Evolutionary conservation across 2,113 vertebrate species (phyloP).

Genomic region (Ceyx melanurus): DNA sequence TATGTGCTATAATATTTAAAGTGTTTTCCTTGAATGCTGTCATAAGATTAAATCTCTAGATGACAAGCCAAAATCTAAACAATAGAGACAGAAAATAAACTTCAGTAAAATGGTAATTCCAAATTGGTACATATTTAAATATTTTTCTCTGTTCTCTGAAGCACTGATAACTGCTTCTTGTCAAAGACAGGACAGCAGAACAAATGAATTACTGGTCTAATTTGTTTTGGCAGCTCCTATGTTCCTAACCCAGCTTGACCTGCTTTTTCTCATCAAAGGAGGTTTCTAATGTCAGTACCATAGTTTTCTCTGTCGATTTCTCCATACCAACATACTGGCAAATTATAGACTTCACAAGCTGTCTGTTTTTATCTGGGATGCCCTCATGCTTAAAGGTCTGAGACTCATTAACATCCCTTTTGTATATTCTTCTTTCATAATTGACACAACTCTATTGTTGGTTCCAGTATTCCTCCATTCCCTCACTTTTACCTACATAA

Average conservation of each 20-base stretch:
- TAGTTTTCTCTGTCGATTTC: not conserved
- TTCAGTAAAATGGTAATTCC: not conserved
- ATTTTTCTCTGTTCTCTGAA: not conserved
- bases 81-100: not conserved
- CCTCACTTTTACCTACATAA: not conserved
- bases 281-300: not conserved
- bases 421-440: slow-evolving; percentile 5
- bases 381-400: not conserved
- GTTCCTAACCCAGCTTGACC: not conserved
- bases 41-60: not conserved
- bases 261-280: slow-evolving; percentile 9
- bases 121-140: not conserved
- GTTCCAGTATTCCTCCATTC: not conserved
- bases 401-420: not conserved
- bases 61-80: not conserved
- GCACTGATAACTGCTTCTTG: not conserved
- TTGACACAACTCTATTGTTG: not conserved
- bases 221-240: not conserved
- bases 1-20: not conserved
- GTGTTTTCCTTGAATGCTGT: not conserved
- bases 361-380: not conserved
- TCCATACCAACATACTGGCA: not conserved
- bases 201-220: slow-evolving; percentile 18
- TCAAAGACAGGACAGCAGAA: not conserved
- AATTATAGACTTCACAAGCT: not conserved